Evolutionary conservation across 2,888 invertebrate genomes (phyloP).

Genomic region (Nomada hirtipes): DNA sequence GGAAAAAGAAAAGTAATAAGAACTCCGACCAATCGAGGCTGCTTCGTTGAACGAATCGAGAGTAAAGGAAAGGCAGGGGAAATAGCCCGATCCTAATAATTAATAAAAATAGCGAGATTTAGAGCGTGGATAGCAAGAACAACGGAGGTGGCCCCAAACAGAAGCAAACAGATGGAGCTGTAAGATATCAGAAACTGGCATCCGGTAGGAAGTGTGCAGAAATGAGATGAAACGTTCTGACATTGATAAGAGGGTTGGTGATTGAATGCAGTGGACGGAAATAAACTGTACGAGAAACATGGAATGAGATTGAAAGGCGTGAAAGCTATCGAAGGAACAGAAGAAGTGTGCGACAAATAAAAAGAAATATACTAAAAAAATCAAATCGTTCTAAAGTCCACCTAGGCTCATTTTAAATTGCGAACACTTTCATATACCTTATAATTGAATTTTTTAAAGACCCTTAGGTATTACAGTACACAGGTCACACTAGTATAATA

Average conservation of each 20-base stretch:
- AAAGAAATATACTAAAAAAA: too few relatives aligned
- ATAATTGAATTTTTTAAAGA: too few relatives aligned
- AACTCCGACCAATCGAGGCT: background rate
- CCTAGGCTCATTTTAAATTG: too few relatives aligned
- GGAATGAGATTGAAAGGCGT: background rate
- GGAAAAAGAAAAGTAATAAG: constrained; percentile 3
- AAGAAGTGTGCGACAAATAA: background rate
- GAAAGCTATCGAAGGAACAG: background rate
- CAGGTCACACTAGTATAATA: too few relatives aligned
- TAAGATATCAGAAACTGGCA: background rate
- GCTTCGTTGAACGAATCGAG: background rate
- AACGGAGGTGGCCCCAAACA: background rate
- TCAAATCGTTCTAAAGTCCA: too few relatives aligned
- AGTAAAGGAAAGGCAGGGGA: background rate
- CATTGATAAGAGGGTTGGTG: background rate
- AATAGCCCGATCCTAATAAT: background rate
- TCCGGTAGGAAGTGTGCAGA: background rate
- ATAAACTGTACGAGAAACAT: background rate
- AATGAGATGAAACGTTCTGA: background rate
- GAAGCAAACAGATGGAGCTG: background rate
- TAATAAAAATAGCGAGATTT: background rate
- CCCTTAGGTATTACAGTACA: too few relatives aligned
- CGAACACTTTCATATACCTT: too few relatives aligned
- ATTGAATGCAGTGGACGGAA: background rate
- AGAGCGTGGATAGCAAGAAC: background rate